These are phyloP conservation scores for Melanchra persicariae DNA, from an alignment of 2,888 invertebrate genomes.

Conservation along the genomic window DNA sequence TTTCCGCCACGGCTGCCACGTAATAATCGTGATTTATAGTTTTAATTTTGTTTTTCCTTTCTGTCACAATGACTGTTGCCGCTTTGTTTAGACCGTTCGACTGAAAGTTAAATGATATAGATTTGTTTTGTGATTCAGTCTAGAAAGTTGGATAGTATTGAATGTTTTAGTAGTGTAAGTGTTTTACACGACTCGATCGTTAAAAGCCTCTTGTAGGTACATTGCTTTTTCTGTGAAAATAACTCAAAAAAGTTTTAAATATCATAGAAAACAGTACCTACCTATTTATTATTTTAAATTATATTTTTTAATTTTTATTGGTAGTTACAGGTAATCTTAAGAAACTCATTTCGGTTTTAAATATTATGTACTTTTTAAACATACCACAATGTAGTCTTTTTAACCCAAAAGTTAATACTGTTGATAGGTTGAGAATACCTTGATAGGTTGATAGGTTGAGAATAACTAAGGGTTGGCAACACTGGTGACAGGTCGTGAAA, in stretches of 20 bases:
- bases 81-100: conserved; percentile 20
- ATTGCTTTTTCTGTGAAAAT: not conserved
- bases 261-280: not conserved
- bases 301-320: too few relatives aligned
- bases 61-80: conserved; percentile 35
- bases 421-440: too few relatives aligned
- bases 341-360: too few relatives aligned
- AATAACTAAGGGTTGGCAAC: too few relatives aligned
- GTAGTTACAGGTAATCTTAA: too few relatives aligned
- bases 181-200: not conserved
- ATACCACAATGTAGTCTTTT: too few relatives aligned
- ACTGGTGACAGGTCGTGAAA: too few relatives aligned
- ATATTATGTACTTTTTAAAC: too few relatives aligned
- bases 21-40: conserved; percentile 63
- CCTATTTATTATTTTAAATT: too few relatives aligned
- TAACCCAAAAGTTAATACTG: too few relatives aligned
- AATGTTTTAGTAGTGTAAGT: conserved; percentile 2
- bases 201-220: not conserved
- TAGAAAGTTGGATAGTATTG: not conserved
- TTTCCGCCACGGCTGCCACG: conserved; percentile 58
- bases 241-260: not conserved
- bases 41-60: conserved; percentile 61
- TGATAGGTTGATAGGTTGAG: too few relatives aligned
- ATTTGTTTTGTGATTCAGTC: conserved; percentile 13
- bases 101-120: conserved; percentile 18